A percentile compares a stretch with the other conserved stretches of the same genome.
Conservation (phyloP, 1,140 invertebrate species). For the Rhopalosiphum maidis region DNA sequence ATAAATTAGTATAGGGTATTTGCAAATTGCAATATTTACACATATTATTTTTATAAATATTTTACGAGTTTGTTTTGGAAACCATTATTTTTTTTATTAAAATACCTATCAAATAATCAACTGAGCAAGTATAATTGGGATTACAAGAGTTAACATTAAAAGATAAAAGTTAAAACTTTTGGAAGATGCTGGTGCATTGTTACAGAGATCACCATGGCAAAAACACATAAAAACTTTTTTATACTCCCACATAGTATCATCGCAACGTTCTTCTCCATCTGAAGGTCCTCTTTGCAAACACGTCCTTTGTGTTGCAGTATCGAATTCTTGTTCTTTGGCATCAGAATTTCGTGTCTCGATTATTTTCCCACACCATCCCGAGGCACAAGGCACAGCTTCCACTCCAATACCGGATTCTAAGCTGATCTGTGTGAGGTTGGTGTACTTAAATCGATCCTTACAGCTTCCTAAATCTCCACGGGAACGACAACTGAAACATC, state of each 20-base stretch:
- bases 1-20: background rate
- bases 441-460: conserved; percentile 84
- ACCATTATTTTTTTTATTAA: background rate
- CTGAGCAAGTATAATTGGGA: background rate
- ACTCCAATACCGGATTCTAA: conserved; percentile 72
- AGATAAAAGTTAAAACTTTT: background rate
- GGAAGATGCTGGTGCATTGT: conserved; percentile 63
- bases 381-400: conserved; percentile 81
- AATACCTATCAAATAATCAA: background rate
- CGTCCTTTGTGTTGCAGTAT: conserved; percentile 83
- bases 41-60: background rate
- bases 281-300: conserved; percentile 85
- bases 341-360: conserved; percentile 76
- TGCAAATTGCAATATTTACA: background rate
- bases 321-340: conserved; percentile 80
- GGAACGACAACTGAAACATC: conserved; percentile 83
- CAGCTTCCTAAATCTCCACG: conserved; percentile 86
- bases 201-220: conserved; percentile 90
- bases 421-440: conserved; percentile 73
- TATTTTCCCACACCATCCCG: conserved; percentile 92
- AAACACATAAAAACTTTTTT: conserved; percentile 90
- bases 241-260: conserved; percentile 79
- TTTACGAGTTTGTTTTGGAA: background rate
- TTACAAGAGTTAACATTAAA: conserved; percentile 4
- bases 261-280: conserved; percentile 87